A percentile compares a stretch with the other conserved stretches of the same genome.
phyloP scores from a whole-genome alignment of 2,888 invertebrate genomes.

The Himalopsyche anomala region DNA sequence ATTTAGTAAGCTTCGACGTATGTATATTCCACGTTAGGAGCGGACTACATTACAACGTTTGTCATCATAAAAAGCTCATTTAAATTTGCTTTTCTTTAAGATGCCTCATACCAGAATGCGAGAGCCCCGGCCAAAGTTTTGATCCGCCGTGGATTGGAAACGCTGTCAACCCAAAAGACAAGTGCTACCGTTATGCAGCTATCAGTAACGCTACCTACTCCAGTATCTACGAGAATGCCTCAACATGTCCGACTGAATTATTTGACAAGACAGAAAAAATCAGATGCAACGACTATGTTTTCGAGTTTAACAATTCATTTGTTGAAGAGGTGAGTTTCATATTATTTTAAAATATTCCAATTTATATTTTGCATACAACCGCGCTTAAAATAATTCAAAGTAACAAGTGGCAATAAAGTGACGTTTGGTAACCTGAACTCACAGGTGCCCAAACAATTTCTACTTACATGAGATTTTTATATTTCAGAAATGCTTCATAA shows the following conservation, averaged over 20 bases:
- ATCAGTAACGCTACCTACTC: background rate
- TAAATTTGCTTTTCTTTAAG: conserved; percentile 44
- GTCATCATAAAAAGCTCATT: background rate
- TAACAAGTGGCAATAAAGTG: too few relatives aligned
- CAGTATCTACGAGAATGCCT: background rate
- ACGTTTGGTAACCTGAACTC: too few relatives aligned
- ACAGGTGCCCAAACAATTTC: too few relatives aligned
- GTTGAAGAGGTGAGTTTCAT: conserved; percentile 55
- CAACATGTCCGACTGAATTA: conserved; percentile 45
- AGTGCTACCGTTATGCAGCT: conserved; percentile 32
- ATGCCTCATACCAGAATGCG: conserved; percentile 64
- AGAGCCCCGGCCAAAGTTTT: conserved; percentile 64
- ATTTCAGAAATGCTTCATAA: too few relatives aligned
- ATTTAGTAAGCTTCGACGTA: too few relatives aligned
- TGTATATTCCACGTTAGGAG: too few relatives aligned
- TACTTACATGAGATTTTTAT: too few relatives aligned
- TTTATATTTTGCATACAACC: background rate
- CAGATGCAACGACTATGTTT: conserved; percentile 48
- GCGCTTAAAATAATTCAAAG: too few relatives aligned
- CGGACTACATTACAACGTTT: too few relatives aligned
- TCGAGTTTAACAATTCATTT: conserved; percentile 43
- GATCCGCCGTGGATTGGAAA: conserved; percentile 67
- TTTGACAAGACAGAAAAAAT: conserved; percentile 45
- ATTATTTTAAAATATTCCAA: background rate
- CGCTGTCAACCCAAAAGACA: conserved; percentile 67